Conservation (phyloP, 1,140 invertebrate species). For the Penaeus vannamei region DNA sequence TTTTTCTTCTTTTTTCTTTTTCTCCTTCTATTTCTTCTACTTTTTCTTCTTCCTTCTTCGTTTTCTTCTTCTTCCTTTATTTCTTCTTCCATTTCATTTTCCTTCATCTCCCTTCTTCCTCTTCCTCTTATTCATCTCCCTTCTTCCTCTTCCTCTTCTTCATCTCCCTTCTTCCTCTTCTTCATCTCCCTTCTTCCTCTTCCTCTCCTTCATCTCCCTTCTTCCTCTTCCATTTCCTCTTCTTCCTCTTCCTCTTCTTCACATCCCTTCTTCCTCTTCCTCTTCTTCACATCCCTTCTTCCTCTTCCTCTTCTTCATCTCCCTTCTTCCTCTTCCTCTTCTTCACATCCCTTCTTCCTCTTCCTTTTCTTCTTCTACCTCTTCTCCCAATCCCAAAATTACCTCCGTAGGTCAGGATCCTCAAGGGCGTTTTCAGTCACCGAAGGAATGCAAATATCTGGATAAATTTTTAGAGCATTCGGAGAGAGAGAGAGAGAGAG, state of each 20-base stretch:
- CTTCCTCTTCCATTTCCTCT: not conserved
- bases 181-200: not conserved
- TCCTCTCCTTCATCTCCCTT: not conserved
- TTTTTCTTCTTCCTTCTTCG: too few relatives aligned
- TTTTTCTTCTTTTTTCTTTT: not conserved
- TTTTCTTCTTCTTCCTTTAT: too few relatives aligned
- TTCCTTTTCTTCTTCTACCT: not conserved
- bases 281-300: slow-evolving; percentile 2
- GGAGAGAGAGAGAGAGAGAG: not conserved
- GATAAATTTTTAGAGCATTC: too few relatives aligned
- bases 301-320: not conserved
- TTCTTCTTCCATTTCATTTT: not conserved
- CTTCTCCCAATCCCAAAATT: not conserved
- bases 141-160: not conserved
- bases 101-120: too few relatives aligned
- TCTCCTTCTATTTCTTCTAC: not conserved
- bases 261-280: not conserved
- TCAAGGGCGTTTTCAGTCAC: too few relatives aligned
- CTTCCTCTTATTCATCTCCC: not conserved
- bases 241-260: not conserved
- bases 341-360: not conserved
- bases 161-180: not conserved
- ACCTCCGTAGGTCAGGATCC: too few relatives aligned
- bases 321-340: slow-evolving; percentile 1
- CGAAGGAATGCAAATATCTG: too few relatives aligned